These are phyloP conservation scores for Ophiothrix spiculata DNA, from an alignment of 35 echinoderm and acorn worm species.

Conservation along the genomic window DNA sequence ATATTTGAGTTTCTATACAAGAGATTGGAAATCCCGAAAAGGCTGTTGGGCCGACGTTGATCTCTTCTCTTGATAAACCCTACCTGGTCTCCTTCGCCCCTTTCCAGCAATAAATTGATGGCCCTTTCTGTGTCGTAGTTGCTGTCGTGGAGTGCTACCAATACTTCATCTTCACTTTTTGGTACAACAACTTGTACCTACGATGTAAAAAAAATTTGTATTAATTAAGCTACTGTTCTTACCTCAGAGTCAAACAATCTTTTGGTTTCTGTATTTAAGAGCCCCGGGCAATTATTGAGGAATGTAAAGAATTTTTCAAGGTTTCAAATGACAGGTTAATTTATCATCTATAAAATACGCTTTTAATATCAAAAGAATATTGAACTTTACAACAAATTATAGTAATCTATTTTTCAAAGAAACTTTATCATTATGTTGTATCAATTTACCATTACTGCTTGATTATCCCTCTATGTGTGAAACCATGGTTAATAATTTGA, in stretches of 20 bases:
- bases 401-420: neutral
- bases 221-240: no score
- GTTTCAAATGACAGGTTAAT: neutral
- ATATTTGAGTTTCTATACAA: no score
- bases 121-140: slow-evolving; percentile 92
- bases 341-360: neutral
- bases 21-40: no score
- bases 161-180: slow-evolving; percentile 83
- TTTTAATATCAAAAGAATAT: neutral
- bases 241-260: no score
- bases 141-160: slow-evolving; percentile 83
- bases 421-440: neutral
- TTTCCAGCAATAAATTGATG: slow-evolving; percentile 88
- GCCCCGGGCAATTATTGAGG: no score
- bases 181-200: slow-evolving; percentile 86
- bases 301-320: no score
- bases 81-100: slow-evolving; percentile 67
- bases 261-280: no score
- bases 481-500: no score
- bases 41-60: no score
- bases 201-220: no score
- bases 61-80: no score
- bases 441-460: neutral
- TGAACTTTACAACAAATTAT: neutral
- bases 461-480: no score